Evolutionary conservation across 2,113 vertebrate genomes (phyloP), one percentile per base, ranked within the genome.

Genomic region (Glaucomys volans): DNA sequence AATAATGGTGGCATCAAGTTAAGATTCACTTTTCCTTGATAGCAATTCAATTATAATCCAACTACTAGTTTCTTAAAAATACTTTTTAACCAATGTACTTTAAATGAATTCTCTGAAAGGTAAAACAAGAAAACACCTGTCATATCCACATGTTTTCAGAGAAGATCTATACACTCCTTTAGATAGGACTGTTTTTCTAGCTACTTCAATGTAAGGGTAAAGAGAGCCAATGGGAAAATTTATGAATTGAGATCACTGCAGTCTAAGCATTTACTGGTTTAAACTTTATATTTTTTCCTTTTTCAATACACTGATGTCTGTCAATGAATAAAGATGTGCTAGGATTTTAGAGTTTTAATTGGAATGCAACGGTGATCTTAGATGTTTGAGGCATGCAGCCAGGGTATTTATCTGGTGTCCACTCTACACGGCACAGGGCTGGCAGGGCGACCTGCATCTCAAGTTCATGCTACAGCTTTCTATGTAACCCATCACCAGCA

Each of bases 341-440:
- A 16, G 42, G 40, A 24, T 72, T 90, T 66, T 6, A 24, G 37
- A 62, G 4, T 12, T 52, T 30, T 44, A 11, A 77, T 0, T 35
- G 79, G 30, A 57, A 83, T 14, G 40, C 11, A 40, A 0, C 22
- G 40, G 1, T 0, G 35, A 14, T 9, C 4, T 4, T 18, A 14
- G 18, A 26, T 2, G 57, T 22, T n/a, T 42, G 3, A 1, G 5
- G 2, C 32, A 10, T 4, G 40, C 64, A 54, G 8, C 14, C 5
- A 4, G 37, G 11, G 6, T 3, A 71, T 47, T 67, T 30, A 50
- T 5, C 13, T 35, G 30, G 35, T 14, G 5, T n/a, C 57, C 16
- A 24, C 8, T 35, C 18, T 12, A 2, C 12, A 5, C 0, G 4
- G 14, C 12, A 28, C 0, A 1, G 32, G 20, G 30, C 40, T 71